Base-by-base conservation (phyloP, 2,797 vertebrate species). In the Acipenser transmontanus region DNA sequence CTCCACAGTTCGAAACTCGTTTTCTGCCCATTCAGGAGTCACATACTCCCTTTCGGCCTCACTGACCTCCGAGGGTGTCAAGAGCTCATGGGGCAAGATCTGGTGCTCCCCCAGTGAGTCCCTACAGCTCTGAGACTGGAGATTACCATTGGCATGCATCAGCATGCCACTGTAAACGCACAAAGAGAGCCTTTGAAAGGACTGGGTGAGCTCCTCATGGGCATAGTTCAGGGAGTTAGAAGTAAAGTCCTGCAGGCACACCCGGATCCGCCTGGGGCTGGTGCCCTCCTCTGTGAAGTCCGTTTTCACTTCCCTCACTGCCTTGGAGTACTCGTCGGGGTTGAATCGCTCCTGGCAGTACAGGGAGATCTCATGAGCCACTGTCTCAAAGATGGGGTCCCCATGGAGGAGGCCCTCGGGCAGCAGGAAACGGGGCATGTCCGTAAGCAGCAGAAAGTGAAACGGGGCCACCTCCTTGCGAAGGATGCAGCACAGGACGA, bases 401-500 rank as follows among this genome's bases (percentile, higher is more conserved):
- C 85, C 82, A 0, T 76, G 71, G 57, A 92, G 79, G 14, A 91
- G 77, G 56, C 92, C 93, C 77, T 97, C 94, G 0, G 96, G 95
- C 72, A 95, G 90, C 34, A 91, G 85, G 75, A 99, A 99, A 47
- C 94, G 90, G 0, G 97, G 97, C 91, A 96, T 94, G 87, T 96
- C 94, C 0, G 93, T 89, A 12, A 98, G 90, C 79, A 99, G 85
- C 74, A 98, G 84, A 80, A 98, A 95, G 72, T 99, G 97, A 75
- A 96, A 94, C 0, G 96, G 95, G 1, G 89, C 91, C 11, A 95
- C 91, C 69, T 93, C 93, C 1, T 85, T 85, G 20, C 95, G 95
- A 1, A 98, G 88, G 47, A 96, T 91, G 84, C 97, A 91, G 79
- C 96, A 95, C n/a, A 99, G 84, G 68, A 98, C 97, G 78, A 98